Base-by-base conservation (phyloP, 2,113 vertebrate species). In the Seriola rivoliana region DNA sequence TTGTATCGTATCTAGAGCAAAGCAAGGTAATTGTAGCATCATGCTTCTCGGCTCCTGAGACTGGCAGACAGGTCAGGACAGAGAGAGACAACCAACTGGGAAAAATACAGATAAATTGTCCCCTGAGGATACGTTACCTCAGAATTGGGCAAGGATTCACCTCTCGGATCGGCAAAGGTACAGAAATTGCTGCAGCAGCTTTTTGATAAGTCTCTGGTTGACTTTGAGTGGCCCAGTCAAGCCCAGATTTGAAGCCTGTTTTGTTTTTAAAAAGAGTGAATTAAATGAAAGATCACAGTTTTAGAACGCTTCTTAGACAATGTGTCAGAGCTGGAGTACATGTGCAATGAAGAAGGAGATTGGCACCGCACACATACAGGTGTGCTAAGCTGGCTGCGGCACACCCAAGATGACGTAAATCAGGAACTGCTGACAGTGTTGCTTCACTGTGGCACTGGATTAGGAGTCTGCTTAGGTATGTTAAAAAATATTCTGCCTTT, bases 371-470 rank as follows among this genome's bases (percentile, higher is more conserved):
- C 75, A 80, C 82, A 75, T 40, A 66, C 75, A 87, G 82, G 86
- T 85, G 79, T 78, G 64, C 65, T 69, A 16, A 66, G 63, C 52
- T n/a, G 72, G 34, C 21, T 48, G 59, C 23, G 60, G 64, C 78
- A 82, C 78, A 68, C 89, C 84, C 77, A 54, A 57, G 60, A 59
- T 86, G 84, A 86, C 69, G 60, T 58, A 54, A 64, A 23, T 16
- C 69, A 44, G n/a, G 4, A 58, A 46, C 7, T 44, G 44, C 74
- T 85, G 65, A 81, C 25, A 60, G n/a, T 12, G 10, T 5, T 40
- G n/a, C 25, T 62, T 70, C 55, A 55, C 58, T 2, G 1, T 4
- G 4, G 2, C 8, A 8, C 68, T 66, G 29, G n/a, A 25, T n/a
- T n/a, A 42, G 71, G 17, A 23, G 29, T 66, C 46, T 55, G 9